These are phyloP conservation scores for Ahaetulla prasina DNA, from an alignment of 2,113 vertebrate genomes.

Conservation along the genomic window DNA sequence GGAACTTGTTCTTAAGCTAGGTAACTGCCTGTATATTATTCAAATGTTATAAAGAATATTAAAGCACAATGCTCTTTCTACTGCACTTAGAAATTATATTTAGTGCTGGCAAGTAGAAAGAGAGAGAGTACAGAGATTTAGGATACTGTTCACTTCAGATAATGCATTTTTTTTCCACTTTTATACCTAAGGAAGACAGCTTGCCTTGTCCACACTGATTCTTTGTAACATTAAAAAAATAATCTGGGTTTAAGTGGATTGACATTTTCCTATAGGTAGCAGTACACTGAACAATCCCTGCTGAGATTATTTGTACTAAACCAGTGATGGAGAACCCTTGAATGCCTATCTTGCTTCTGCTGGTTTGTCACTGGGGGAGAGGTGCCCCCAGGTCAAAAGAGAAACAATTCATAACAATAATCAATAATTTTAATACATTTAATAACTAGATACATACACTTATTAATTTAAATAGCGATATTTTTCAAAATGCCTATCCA, in stretches of 20 bases:
- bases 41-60: slow-evolving; percentile 36
- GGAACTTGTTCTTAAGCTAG: not conserved
- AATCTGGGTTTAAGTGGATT: not conserved
- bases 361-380: too few relatives aligned
- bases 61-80: slow-evolving; percentile 3
- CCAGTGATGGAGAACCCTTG: too few relatives aligned
- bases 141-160: not conserved
- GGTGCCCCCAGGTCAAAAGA: too few relatives aligned
- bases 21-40: slow-evolving; percentile 23
- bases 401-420: too few relatives aligned
- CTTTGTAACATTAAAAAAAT: not conserved
- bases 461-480: too few relatives aligned
- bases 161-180: not conserved
- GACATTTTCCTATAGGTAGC: not conserved
- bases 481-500: too few relatives aligned
- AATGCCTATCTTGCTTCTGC: too few relatives aligned
- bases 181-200: not conserved
- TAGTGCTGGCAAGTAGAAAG: not conserved
- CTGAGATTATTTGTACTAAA: not conserved
- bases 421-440: too few relatives aligned
- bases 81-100: not conserved
- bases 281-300: not conserved
- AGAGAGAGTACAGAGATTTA: not conserved
- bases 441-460: too few relatives aligned
- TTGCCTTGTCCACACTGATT: not conserved